These are phyloP conservation scores for Spodoptera littoralis DNA, from an alignment of 2,888 invertebrate species.

Conservation along the genomic window DNA sequence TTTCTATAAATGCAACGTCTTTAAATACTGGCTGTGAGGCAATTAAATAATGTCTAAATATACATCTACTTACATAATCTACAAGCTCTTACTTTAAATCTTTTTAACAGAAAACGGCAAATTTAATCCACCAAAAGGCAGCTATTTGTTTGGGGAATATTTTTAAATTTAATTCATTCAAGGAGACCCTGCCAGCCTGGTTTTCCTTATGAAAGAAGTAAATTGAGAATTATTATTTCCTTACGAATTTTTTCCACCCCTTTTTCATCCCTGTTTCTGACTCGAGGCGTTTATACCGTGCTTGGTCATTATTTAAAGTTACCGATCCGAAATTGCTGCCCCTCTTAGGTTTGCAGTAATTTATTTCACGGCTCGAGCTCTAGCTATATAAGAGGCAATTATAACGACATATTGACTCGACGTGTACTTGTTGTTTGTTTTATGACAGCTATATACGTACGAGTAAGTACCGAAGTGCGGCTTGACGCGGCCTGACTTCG, in stretches of 20 bases:
- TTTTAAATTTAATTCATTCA: conserved; percentile 64
- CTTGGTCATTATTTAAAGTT: conserved; percentile 70
- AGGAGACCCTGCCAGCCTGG: conserved; percentile 51
- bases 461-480: conserved; percentile 60
- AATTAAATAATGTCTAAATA: conserved; percentile 10
- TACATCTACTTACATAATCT: not conserved
- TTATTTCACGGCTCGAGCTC: conserved; percentile 66
- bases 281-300: conserved; percentile 47
- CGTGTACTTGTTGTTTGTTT: conserved; percentile 73
- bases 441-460: conserved; percentile 63
- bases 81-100: conserved; percentile 21
- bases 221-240: conserved; percentile 62
- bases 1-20: conserved; percentile 9
- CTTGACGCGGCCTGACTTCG: conserved; percentile 58
- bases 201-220: conserved; percentile 65
- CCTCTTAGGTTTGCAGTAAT: conserved; percentile 65
- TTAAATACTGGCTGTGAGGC: conserved; percentile 21
- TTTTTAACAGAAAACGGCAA: conserved; percentile 44
- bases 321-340: conserved; percentile 64
- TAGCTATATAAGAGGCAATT: conserved; percentile 76
- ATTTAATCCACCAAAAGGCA: conserved; percentile 63
- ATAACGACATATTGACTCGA: conserved; percentile 77
- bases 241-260: conserved; percentile 50
- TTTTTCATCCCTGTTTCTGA: conserved; percentile 56
- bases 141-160: conserved; percentile 62